Base-by-base conservation (phyloP, 2,888 invertebrate species). In the Pherbina coryleti region DNA sequence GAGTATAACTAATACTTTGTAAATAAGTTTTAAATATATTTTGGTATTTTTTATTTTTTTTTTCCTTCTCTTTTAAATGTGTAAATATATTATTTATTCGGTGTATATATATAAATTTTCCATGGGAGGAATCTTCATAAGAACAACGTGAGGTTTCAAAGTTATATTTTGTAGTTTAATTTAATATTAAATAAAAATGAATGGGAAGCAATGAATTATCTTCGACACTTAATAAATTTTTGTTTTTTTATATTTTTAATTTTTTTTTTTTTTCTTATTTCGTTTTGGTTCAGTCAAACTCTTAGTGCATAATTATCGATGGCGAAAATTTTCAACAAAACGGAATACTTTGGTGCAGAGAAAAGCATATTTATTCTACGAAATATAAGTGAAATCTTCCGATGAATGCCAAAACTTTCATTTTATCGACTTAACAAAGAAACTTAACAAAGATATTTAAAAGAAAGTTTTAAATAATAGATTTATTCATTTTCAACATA, bases 61-160 rank as follows among this genome's bases (percentile, higher is more conserved):
- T 44, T 69, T 77, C 75, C 78, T 69, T 79, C 73, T 66, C 76
- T 77, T 79, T 62, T 28, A 28, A 28, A 2, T 62, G 17, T 62
- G 25, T 19, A 62, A 62, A 28, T 19, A 62, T 28, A 62, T 25
- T 17, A 62, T 25, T 5, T 28, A 25, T 25, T 28, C n/a, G 34
- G 34, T 28, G 9, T n/a, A 64, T 34, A 64, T 34, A 64, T 69
- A 51, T 69, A 69, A 49, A 49, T 28, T 69, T 9, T 69, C 28
- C 25, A 7, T 11, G 69, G 25, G 62, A 62, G 51, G 62, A 74
- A 44, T 22, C 28, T 51, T 69, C 51, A 62, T 64, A 73, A 73
- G 73, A 57, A 62, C n/a, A 34, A 51, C 8, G 25, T 69, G 62
- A 73, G 60, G 62, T 62, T 72, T 73, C 17, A 62, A 60, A 60